Conservation (phyloP, 2,113 vertebrate genomes). For the Baryphthengus martii region DNA sequence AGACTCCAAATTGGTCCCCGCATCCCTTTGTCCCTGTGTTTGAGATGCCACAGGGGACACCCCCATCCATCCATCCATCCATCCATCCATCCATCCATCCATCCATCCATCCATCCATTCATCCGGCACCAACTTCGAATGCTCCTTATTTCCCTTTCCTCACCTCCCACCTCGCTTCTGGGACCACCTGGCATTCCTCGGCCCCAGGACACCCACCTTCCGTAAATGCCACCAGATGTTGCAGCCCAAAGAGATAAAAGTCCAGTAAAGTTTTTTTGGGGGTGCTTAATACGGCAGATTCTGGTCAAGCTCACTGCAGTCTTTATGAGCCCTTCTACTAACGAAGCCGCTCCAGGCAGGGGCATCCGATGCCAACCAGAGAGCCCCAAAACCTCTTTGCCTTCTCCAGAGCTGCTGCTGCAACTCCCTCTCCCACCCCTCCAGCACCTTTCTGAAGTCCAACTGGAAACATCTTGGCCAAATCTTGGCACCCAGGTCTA, state of each 20-base stretch:
- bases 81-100: not conserved
- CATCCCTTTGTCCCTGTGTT: not conserved
- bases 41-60: not conserved
- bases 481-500: accelerated
- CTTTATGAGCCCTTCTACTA: not conserved
- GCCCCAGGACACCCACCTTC: not conserved
- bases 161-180: not conserved
- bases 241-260: not conserved
- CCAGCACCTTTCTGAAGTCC: not conserved
- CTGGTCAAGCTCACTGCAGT: not conserved
- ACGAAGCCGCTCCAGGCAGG: accelerated
- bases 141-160: not conserved
- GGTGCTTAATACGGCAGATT: not conserved
- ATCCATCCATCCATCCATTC: not conserved
- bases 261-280: constrained; percentile 42
- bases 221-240: not conserved
- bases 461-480: accelerated
- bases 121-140: accelerated
- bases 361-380: not conserved
- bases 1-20: accelerated
- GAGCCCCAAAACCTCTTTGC: not conserved
- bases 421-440: accelerated
- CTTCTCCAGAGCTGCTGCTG: not conserved
- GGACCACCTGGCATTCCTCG: not conserved
- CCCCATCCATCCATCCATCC: not conserved